phyloP scores from a whole-genome alignment of 2,113 vertebrate genomes.

The Phylloscopus whistleri region DNA sequence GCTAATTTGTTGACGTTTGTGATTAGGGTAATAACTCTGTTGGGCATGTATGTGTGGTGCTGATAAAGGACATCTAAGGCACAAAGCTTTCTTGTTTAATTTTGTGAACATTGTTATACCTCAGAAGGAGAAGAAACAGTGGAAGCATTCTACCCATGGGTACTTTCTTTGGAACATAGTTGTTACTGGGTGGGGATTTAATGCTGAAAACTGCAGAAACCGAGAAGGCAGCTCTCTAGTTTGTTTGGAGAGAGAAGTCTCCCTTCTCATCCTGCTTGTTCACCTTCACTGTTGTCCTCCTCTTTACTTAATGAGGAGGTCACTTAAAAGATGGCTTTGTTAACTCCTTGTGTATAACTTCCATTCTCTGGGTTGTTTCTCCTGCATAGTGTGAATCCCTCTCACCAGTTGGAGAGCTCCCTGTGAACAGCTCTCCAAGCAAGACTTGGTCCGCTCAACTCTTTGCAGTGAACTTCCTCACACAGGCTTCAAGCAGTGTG shows the following conservation, averaged over 20 bases:
- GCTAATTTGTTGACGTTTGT: slow-evolving; percentile 30
- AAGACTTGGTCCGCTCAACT: background rate
- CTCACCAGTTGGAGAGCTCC: background rate
- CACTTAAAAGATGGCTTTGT: background rate
- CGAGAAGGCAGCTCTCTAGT: background rate
- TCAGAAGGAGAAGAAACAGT: background rate
- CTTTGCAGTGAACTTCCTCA: background rate
- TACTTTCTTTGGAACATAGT: background rate
- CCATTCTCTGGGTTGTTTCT: background rate
- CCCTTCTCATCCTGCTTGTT: background rate
- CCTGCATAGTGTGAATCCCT: rapidly evolving
- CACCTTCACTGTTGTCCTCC: background rate
- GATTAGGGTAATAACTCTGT: slow-evolving; percentile 8
- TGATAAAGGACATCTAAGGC: slow-evolving; percentile 33
- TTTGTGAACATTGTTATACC: background rate
- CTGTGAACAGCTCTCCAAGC: background rate
- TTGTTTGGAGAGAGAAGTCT: background rate
- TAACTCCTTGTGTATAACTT: background rate
- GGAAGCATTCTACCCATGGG: background rate
- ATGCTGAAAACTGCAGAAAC: slow-evolving; percentile 11
- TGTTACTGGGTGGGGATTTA: background rate
- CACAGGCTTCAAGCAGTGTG: background rate
- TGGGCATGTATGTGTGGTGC: background rate
- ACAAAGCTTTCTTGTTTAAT: background rate
- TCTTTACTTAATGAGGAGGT: background rate